Evolutionary conservation across 2,888 invertebrate species (phyloP), one percentile per base, ranked within the genome.

Genomic region (Orgyia antiqua): DNA sequence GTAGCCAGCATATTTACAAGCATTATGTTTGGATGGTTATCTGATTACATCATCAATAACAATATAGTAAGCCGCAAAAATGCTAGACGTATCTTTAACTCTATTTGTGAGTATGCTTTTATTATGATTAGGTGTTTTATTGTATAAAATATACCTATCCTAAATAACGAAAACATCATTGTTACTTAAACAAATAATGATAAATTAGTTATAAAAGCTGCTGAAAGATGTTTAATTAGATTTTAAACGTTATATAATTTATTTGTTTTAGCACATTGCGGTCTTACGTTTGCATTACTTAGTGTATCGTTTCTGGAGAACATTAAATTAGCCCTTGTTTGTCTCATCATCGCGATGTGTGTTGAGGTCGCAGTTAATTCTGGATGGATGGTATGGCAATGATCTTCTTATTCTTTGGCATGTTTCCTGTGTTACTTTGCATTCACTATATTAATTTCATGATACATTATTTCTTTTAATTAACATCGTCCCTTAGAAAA

Each of bases 281-380:
- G 68, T 0, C 45, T 67, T 10, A 61, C 65, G 0, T 1, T 58
- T 0, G 54, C 61, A 7, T 29, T 72, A 3, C 11, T 66, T 0
- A 36, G 55, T 3, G 56, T 90, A 1, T 87, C 88, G 1, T 76
- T 67, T 3, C 71, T 78, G 0, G 73, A 67, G 0, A 64, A 72
- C 24, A 59, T 75, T 0, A 24, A n/a, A n/a, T n/a, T 86, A 1
- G 89, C 89, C 0, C 80, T 90, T 0, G 45, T 56, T 0, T 69
- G 89, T 30, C 70, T 92, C 1, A 77, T 90, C 0, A 29, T 89
- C 1, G 84, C 89, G 0, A 86, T 91, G 23, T 79, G 87, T 0
- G 62, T 87, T 1, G 89, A 91, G 30, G 82, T 89, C 2, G 89
- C 86, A 0, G 66, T 87, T 2, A 89, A 88, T 34, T 87, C 88